Base-by-base conservation (phyloP, 2,888 invertebrate genomes). In the Cotesia congregata region DNA sequence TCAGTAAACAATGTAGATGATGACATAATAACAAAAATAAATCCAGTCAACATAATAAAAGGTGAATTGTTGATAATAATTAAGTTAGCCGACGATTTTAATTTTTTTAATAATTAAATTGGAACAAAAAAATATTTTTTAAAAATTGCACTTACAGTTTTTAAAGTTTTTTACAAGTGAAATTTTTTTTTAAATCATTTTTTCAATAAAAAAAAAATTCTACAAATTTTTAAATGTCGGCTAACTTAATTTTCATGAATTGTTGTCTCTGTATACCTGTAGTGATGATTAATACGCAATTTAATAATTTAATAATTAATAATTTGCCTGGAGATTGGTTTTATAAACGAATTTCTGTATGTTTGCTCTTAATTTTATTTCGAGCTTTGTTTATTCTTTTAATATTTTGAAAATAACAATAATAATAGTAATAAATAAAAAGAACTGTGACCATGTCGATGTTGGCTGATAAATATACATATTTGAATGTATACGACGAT, bases 1-100 rank as follows among this genome's bases (percentile, higher is more conserved):
- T 12, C 9, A 50, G 12, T 50, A 50, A 50, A 50, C 50, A 50
- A 50, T 50, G 12, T 50, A 50, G 50, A 50, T 50, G 50, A 50
- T 50, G 50, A 50, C 50, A 62, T 62, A 62, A 15, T 62, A 62
- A 62, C 15, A 50, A 50, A 50, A 50, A 50, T 50, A 50, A 50
- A 50, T 50, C 50, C 7, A 50, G 12, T 50, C n/a, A n/a, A n/a
- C n/a, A n/a, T n/a, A 50, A 12, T 50, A 50, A 50, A 50, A 50
- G 12, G 9, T 50, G 7, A 50, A 50, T 50, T 50, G 50, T 9
- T 50, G 7, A n/a, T n/a, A n/a, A n/a, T n/a, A n/a, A n/a, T n/a
- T n/a, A n/a, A n/a, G n/a, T n/a, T n/a, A n/a, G n/a, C n/a, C n/a
- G n/a, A n/a, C n/a, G n/a, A n/a, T n/a, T n/a, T n/a, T n/a, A n/a